Base-by-base conservation (phyloP, 2,888 invertebrate species). In the Mimas tiliae region DNA sequence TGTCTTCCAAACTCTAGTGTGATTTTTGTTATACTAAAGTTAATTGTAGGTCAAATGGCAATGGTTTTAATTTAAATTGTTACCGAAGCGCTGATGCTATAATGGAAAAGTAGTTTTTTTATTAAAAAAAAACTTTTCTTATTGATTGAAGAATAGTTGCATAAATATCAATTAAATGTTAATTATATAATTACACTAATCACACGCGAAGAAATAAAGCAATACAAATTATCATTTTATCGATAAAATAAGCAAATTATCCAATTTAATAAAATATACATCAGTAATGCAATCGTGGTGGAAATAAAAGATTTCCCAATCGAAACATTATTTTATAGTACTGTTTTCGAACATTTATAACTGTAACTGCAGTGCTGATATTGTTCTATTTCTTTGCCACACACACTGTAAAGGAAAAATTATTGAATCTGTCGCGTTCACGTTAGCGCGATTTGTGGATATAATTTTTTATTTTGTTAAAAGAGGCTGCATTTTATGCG, bases 341-440 rank as follows among this genome's bases (percentile, higher is more conserved):
- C 38, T 1, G 3, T 38, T 9, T 3, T 34, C 3, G 34, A 6
- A n/a, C n/a, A n/a, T n/a, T n/a, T n/a, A n/a, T n/a, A n/a, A n/a
- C n/a, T n/a, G n/a, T 34, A 34, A 7, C 34, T 34, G 34, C 34
- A 7, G 7, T 9, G 42, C 9, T 42, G 1, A 3, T 14, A 11
- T 53, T 53, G 33, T 14, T 53, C 34, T 53, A 53, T 53, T 53
- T 53, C 34, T 34, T 14, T n/a, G 53, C 8, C 14, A n/a, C 8
- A n/a, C 8, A 14, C 11, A 33, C 21, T 1, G 4, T 45, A 45
- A 34, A 14, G n/a, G 7, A 33, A 33, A 53, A 33, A 33, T n/a
- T n/a, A 53, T 53, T 53, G 53, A 34, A 14, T n/a, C n/a, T n/a
- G 33, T 7, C 6, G 4, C 12, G 27, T 21, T 52, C 14, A 53